Evolutionary conservation across 2,113 vertebrate species (phyloP).

Genomic region (Callipepla squamata): DNA sequence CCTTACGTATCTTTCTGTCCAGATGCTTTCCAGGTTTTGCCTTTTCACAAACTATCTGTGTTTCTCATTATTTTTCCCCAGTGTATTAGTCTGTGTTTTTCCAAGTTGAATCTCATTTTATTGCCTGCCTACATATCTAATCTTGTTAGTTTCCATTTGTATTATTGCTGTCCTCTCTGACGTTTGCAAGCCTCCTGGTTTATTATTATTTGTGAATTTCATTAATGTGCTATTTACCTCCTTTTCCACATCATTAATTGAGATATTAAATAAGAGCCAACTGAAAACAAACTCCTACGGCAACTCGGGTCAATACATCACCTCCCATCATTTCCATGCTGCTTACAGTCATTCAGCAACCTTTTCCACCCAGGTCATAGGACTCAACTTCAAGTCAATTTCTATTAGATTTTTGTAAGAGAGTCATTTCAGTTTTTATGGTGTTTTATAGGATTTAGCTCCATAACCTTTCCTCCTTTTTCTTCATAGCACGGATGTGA

Average conservation of each 20-base stretch:
- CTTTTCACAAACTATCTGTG: not conserved
- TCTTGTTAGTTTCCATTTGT: slow-evolving; percentile 51
- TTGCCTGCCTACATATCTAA: slow-evolving; percentile 53
- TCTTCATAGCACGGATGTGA: not conserved
- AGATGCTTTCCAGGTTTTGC: slow-evolving; percentile 52
- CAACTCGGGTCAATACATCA: not conserved
- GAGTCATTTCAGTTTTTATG: not conserved
- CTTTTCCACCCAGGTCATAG: not conserved
- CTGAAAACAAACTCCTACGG: slow-evolving; percentile 14
- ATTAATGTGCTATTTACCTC: slow-evolving; percentile 60
- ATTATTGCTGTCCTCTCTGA: slow-evolving; percentile 28
- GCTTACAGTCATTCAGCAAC: not conserved
- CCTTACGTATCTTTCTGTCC: not conserved
- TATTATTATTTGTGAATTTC: slow-evolving; percentile 71
- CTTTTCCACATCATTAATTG: slow-evolving; percentile 73
- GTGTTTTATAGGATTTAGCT: not conserved
- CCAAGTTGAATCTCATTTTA: slow-evolving; percentile 44
- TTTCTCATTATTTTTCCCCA: slow-evolving; percentile 54
- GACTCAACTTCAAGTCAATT: slow-evolving; percentile 13
- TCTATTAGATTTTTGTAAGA: slow-evolving; percentile 36
- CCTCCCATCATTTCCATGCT: not conserved
- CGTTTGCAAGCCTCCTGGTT: slow-evolving; percentile 33
- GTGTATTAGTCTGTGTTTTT: slow-evolving; percentile 44
- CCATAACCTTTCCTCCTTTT: slow-evolving; percentile 10
- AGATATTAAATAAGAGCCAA: slow-evolving; percentile 63